Evolutionary conservation across 2,113 vertebrate species (phyloP).

Genomic region (Oreochromis tanganicae): DNA sequence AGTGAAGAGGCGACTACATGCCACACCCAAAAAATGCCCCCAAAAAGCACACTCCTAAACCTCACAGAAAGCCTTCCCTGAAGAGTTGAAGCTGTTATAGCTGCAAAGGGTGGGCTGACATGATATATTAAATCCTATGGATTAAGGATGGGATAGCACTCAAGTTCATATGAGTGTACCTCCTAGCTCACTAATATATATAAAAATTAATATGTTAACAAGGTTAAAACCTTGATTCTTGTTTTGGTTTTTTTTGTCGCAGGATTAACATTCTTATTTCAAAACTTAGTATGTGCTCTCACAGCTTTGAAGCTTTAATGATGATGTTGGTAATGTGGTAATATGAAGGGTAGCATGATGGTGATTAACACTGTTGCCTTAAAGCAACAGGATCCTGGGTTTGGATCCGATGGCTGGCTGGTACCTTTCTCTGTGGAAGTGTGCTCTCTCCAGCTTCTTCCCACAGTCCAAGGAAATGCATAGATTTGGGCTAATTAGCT

Average conservation of each 20-base stretch:
- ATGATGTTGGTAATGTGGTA: background rate
- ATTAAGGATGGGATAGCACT: background rate
- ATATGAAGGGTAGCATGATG: background rate
- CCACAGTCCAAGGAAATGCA: background rate
- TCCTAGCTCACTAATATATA: background rate
- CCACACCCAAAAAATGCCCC: background rate
- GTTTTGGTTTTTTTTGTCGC: background rate
- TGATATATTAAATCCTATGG: background rate
- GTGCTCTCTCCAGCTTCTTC: background rate
- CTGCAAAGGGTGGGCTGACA: background rate
- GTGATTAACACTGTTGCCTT: background rate
- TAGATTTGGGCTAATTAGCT: background rate
- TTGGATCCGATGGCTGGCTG: background rate
- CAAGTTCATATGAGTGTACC: background rate
- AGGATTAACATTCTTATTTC: background rate
- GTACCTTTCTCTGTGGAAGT: background rate
- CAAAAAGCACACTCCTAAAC: background rate
- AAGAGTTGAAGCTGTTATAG: background rate
- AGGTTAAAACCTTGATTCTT: background rate
- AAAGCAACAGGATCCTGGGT: background rate
- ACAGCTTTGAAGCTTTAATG: background rate
- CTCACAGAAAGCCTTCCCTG: too few relatives aligned
- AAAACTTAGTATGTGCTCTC: background rate
- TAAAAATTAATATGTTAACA: background rate
- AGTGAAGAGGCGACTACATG: background rate